These are phyloP conservation scores for Hydrochoerus hydrochaeris DNA, from an alignment of 2,113 vertebrate genomes.

Conservation along the genomic window DNA sequence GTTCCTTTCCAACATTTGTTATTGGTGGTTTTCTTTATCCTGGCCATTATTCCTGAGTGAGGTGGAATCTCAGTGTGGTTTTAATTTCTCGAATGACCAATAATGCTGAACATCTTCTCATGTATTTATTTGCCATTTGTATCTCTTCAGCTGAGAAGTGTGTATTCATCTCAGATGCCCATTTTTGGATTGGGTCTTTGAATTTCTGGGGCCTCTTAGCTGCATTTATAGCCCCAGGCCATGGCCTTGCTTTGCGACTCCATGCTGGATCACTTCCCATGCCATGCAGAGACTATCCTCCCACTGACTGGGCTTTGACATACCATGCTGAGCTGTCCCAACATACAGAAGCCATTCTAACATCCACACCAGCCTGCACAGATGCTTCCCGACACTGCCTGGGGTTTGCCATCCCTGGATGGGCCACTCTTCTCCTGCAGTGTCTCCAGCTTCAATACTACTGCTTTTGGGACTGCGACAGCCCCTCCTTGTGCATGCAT, in stretches of 20 bases:
- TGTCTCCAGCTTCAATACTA: neutral
- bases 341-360: neutral
- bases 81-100: too few species aligned
- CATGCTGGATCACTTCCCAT: neutral
- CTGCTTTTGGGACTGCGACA: neutral
- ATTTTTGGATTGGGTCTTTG: too few species aligned
- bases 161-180: too few species aligned
- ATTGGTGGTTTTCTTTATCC: too few species aligned
- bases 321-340: neutral
- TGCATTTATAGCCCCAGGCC: slow-evolving; percentile 82
- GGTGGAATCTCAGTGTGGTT: too few species aligned
- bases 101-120: too few species aligned
- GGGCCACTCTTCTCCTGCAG: neutral
- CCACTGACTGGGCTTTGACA: neutral
- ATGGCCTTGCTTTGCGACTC: slow-evolving; percentile 71
- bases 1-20: too few species aligned
- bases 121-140: too few species aligned
- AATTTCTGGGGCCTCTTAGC: neutral
- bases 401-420: neutral
- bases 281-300: neutral
- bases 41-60: too few species aligned
- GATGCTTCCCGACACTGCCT: neutral
- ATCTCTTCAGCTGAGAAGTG: too few species aligned
- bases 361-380: neutral
- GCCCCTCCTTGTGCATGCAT: accelerated